Evolutionary conservation across 2,888 invertebrate genomes (phyloP).

Genomic region (Drosophila atripex): DNA sequence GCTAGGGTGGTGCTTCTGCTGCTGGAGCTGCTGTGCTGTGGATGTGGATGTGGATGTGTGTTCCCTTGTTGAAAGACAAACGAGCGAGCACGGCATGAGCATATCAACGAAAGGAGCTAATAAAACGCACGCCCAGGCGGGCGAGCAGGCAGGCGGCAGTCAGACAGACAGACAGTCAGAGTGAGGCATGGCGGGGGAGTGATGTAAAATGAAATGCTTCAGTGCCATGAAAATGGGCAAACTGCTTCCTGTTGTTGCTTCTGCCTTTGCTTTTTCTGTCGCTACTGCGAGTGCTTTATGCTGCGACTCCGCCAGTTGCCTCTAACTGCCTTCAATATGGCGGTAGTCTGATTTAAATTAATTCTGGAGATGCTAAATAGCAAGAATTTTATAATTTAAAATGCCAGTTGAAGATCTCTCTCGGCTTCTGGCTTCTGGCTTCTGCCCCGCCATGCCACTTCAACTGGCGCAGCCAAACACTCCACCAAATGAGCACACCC

Average conservation of each 20-base stretch:
- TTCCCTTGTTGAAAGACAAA: conserved; percentile 68
- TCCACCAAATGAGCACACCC: conserved; percentile 69
- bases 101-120: conserved; percentile 78
- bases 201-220: conserved; percentile 72
- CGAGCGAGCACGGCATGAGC: conserved; percentile 73
- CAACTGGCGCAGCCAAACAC: conserved; percentile 60
- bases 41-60: conserved; percentile 38
- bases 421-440: neutral
- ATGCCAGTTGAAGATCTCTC: conserved; percentile 43
- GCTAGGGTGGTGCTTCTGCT: conserved; percentile 27
- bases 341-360: conserved; percentile 63
- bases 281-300: conserved; percentile 42
- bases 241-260: conserved; percentile 72
- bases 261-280: conserved; percentile 20
- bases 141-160: conserved; percentile 11
- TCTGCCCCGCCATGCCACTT: conserved; percentile 43
- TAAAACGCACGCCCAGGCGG: conserved; percentile 68
- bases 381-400: conserved; percentile 71
- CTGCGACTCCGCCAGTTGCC: conserved; percentile 42
- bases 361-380: conserved; percentile 69
- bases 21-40: conserved; percentile 26
- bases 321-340: conserved; percentile 40
- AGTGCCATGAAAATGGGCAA: conserved; percentile 75
- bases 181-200: conserved; percentile 2
- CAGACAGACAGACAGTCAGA: conserved; percentile 5